phyloP scores from a whole-genome alignment of 2,888 invertebrate species.

The Adelphocoris suturalis region DNA sequence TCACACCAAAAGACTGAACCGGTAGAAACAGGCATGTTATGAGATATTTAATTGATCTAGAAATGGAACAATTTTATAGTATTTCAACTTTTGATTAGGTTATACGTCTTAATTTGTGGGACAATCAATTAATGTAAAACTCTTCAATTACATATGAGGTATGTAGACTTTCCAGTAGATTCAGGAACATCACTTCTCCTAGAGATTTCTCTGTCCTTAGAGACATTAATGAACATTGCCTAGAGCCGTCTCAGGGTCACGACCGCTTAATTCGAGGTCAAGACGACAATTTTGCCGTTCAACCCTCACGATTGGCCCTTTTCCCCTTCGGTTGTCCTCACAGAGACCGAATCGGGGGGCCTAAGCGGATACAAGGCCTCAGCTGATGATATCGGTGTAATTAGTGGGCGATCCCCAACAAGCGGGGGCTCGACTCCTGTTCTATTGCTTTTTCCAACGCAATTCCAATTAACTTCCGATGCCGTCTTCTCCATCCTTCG shows the following conservation, averaged over 20 bases:
- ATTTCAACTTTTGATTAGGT: too few relatives aligned
- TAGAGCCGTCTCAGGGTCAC: not conserved
- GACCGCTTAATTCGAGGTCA: conserved; percentile 12
- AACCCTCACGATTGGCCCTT: not conserved
- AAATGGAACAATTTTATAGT: too few relatives aligned
- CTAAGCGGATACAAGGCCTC: not conserved
- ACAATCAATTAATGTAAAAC: too few relatives aligned
- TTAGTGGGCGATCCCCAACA: not conserved
- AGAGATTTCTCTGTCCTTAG: too few relatives aligned
- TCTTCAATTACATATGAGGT: too few relatives aligned
- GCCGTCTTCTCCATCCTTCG: not conserved
- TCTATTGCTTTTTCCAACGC: conserved; percentile 20
- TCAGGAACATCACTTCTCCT: too few relatives aligned
- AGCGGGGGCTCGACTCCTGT: not conserved
- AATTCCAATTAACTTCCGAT: conserved; percentile 34
- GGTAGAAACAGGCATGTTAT: too few relatives aligned
- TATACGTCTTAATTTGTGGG: too few relatives aligned
- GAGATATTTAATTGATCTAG: too few relatives aligned
- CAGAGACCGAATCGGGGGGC: not conserved
- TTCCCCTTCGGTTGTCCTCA: not conserved
- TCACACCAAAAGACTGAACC: too few relatives aligned
- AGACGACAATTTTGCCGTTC: not conserved
- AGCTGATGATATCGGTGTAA: conserved; percentile 29
- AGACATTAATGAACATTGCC: too few relatives aligned
- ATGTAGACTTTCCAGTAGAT: too few relatives aligned